These are phyloP conservation scores for Mactromeris polynyma DNA, from an alignment of 2,888 invertebrate genomes.

Conservation along the genomic window DNA sequence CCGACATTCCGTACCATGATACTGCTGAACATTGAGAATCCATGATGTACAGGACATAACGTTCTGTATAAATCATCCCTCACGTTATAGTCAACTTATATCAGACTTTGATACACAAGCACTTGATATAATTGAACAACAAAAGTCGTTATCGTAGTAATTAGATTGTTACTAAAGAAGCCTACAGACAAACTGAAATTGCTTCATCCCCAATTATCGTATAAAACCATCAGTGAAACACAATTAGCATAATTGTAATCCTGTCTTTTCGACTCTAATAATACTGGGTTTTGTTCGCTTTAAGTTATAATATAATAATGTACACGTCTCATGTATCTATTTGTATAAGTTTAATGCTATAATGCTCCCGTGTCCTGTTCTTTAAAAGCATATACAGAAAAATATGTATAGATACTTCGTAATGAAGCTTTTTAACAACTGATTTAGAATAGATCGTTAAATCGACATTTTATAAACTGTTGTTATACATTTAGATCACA, in stretches of 20 bases:
- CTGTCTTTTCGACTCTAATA: not conserved
- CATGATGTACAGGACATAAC: not conserved
- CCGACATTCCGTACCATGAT: not conserved
- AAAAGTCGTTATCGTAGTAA: not conserved
- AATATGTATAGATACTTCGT: not conserved
- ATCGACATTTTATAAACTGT: not conserved
- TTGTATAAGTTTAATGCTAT: not conserved
- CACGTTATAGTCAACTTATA: not conserved
- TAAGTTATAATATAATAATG: not conserved
- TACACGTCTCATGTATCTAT: not conserved
- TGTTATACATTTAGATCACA: not conserved
- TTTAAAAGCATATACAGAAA: not conserved
- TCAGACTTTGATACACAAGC: not conserved
- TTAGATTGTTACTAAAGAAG: not conserved
- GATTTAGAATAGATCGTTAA: not conserved
- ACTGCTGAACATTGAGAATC: not conserved
- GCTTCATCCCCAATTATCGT: not conserved
- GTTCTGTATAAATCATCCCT: not conserved
- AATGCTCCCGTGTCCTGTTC: not conserved
- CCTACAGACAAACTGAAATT: not conserved
- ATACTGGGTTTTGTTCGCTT: not conserved
- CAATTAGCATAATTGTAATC: not conserved
- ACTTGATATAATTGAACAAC: not conserved
- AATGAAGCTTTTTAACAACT: not conserved
- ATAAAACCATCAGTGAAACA: not conserved